A percentile compares a stretch with the other conserved stretches of the same genome.
Evolutionary conservation across 2,888 invertebrate genomes (phyloP).

Genomic region (Alsophila aescularia): DNA sequence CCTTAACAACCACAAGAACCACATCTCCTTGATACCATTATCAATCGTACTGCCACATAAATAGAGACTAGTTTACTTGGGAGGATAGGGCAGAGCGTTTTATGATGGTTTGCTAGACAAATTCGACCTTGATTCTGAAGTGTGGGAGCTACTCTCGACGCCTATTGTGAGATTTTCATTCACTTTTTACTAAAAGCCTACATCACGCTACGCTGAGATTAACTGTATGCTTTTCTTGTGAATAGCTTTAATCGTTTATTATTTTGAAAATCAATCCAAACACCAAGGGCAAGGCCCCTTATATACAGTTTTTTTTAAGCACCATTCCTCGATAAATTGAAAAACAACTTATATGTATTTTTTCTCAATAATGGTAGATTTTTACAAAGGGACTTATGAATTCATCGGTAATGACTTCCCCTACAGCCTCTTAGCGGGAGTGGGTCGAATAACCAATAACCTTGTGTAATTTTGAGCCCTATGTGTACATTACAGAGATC

Average conservation of each 20-base stretch:
- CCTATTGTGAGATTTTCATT: slow-evolving; percentile 71
- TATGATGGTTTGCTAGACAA: slow-evolving; percentile 72
- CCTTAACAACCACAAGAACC: slow-evolving; percentile 52
- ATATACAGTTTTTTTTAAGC: too few species aligned
- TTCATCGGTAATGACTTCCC: too few species aligned
- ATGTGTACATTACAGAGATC: too few species aligned
- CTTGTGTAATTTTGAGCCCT: too few species aligned
- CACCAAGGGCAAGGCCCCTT: too few species aligned
- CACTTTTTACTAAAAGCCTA: slow-evolving; percentile 65
- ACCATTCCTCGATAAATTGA: too few species aligned
- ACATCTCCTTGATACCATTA: slow-evolving; percentile 19
- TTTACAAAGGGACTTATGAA: too few species aligned
- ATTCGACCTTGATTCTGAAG: slow-evolving; percentile 77
- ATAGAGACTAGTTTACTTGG: slow-evolving; percentile 38
- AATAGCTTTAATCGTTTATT: neutral
- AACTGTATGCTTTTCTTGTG: slow-evolving; percentile 10
- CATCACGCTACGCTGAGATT: slow-evolving; percentile 42
- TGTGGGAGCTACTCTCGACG: slow-evolving; percentile 69
- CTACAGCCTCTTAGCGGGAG: too few species aligned
- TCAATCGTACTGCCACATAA: slow-evolving; percentile 11
- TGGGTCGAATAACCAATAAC: too few species aligned
- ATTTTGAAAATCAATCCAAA: neutral
- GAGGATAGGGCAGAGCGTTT: slow-evolving; percentile 47
- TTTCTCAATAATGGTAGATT: too few species aligned
- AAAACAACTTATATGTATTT: too few species aligned